These are phyloP conservation scores for Parnassius apollo DNA, from an alignment of 2,888 invertebrate species.

Conservation along the genomic window DNA sequence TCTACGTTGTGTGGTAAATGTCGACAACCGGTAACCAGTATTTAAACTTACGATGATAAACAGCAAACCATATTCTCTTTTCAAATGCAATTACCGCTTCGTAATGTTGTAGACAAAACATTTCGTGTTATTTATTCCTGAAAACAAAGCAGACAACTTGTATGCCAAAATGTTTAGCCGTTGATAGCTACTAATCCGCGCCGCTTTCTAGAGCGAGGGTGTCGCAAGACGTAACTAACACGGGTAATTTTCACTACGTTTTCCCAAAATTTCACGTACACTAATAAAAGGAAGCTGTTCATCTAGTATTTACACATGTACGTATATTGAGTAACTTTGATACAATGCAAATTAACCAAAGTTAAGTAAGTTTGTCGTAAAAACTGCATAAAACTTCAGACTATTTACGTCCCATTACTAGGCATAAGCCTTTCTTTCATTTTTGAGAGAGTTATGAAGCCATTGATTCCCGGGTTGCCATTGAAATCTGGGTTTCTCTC, in stretches of 20 bases:
- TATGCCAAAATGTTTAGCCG: constrained; percentile 22
- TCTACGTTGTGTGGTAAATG: too few species aligned
- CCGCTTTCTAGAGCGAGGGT: constrained; percentile 12
- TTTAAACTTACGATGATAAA: too few species aligned
- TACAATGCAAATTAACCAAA: neutral
- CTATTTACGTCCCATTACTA: too few species aligned
- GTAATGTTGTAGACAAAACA: constrained; percentile 10
- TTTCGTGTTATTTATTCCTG: constrained; percentile 10
- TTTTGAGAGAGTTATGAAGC: too few species aligned
- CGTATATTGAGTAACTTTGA: neutral
- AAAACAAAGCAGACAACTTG: constrained; percentile 5
- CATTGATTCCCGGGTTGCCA: too few species aligned
- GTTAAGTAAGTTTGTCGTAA: too few species aligned
- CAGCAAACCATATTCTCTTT: too few species aligned
- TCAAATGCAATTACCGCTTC: too few species aligned
- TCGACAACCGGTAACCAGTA: too few species aligned
- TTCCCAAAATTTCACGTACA: constrained; percentile 17
- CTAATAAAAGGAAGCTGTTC: neutral
- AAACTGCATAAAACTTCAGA: too few species aligned
- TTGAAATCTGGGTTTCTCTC: too few species aligned
- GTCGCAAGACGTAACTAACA: constrained; percentile 25
- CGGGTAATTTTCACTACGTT: constrained; percentile 23
- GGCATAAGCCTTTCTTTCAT: too few species aligned
- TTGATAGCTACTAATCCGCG: constrained; percentile 19
- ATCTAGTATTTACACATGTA: constrained; percentile 1